Conservation (phyloP, 2,888 invertebrate genomes). For the Noctua janthe region DNA sequence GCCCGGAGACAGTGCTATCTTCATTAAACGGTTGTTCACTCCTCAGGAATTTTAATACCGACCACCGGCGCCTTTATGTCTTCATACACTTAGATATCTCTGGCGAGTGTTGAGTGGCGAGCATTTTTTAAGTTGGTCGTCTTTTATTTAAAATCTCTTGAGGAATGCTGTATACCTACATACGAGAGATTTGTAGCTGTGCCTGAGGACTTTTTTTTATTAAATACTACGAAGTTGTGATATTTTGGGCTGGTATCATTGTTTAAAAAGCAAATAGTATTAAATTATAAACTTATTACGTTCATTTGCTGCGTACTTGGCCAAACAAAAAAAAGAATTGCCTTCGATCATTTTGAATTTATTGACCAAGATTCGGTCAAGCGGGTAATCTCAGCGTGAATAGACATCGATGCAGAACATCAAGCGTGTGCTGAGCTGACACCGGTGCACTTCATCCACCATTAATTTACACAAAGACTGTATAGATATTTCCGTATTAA, state of each 20-base stretch:
- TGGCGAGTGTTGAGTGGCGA: background rate
- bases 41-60: constrained; percentile 67
- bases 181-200: background rate
- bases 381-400: background rate
- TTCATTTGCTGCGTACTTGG: no score
- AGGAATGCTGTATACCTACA: constrained; percentile 12
- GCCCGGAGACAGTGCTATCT: constrained; percentile 37
- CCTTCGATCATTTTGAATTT: background rate
- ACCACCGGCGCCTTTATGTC: constrained; percentile 41
- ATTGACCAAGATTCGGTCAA: background rate
- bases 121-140: background rate
- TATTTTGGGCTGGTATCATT: background rate
- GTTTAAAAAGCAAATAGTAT: no score
- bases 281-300: background rate
- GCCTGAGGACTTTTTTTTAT: background rate
- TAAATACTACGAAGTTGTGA: background rate
- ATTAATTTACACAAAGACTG: background rate
- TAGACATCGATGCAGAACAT: background rate
- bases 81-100: constrained; percentile 42
- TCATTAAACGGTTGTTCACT: constrained; percentile 71
- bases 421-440: background rate
- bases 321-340: no score
- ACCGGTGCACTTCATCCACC: background rate
- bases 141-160: constrained; percentile 16
- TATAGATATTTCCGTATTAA: background rate